Percentiles rank a stretch among this genome's conserved stretches.
Conservation (phyloP, 2,113 vertebrate species). For the Trinectes maculatus region DNA sequence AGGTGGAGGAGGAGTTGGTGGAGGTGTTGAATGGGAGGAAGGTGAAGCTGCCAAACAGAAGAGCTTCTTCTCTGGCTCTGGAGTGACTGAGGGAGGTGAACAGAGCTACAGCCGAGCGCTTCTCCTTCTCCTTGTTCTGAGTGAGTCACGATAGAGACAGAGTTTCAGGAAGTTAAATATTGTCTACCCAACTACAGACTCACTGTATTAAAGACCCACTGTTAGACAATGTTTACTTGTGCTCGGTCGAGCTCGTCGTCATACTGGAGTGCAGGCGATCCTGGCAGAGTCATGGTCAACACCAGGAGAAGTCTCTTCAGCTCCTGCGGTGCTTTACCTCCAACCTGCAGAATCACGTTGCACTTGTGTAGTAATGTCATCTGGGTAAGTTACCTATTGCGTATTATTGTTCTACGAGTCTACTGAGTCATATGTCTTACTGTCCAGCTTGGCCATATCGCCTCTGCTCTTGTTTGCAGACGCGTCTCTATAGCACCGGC, state of each 20-base stretch:
- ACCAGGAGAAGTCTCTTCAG: conserved; percentile 75
- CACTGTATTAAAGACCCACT: neutral
- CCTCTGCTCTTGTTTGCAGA: conserved; percentile 48
- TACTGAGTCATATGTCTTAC: conserved; percentile 46
- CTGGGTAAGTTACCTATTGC: neutral
- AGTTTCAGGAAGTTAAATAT: neutral
- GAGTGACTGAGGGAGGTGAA: conserved; percentile 73
- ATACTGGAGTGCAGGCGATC: conserved; percentile 75
- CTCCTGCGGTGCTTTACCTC: conserved; percentile 50
- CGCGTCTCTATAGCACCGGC: conserved; percentile 58
- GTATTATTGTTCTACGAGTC: neutral
- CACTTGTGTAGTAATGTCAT: neutral
- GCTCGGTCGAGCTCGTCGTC: conserved; percentile 61
- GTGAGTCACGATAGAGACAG: neutral
- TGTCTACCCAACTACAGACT: neutral
- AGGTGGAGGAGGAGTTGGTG: conserved; percentile 8
- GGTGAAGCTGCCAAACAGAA: conserved; percentile 74
- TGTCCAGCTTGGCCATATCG: conserved; percentile 78
- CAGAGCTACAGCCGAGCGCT: conserved; percentile 36
- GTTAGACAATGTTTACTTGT: conserved; percentile 50
- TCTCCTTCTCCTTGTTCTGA: conserved; percentile 33
- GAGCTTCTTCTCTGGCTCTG: conserved; percentile 76
- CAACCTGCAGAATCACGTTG: conserved; percentile 58
- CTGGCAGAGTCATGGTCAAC: conserved; percentile 81
- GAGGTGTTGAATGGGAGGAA: conserved; percentile 73